Base-by-base conservation (phyloP, 2,888 invertebrate genomes). In the Leptinotarsa rubiginosa region DNA sequence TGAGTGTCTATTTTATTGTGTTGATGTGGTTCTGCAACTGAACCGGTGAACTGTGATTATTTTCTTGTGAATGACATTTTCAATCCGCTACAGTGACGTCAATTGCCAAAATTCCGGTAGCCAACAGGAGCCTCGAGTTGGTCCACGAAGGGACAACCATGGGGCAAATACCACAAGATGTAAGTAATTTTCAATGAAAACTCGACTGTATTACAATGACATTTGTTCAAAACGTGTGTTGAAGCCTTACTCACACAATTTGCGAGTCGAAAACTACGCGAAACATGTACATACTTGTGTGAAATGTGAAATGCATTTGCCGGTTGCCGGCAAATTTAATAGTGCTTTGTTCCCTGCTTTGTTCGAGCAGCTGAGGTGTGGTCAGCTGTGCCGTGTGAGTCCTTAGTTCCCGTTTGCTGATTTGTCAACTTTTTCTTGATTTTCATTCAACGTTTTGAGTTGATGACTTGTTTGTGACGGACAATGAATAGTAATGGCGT, bases 91-190 rank as follows among this genome's bases (percentile, higher is more conserved):
- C 69, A 65, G 77, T 75, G 73, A 77, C 66, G 56, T 68, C 65
- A 64, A 72, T 72, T 74, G 72, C 71, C 87, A 89, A 88, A 86
- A 89, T 89, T 89, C 89, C 88, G 78, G 88, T 89, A 76, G 88
- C 87, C 69, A 87, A 86, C 81, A 84, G 84, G 75, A 85, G 86
- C 84, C 85, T 85, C 84, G 87, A 87, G 83, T 84, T 84, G 79
- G 83, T 84, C 84, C 87, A 84, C 82, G 87, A 87, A 83, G 87
- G 86, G 74, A 87, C 86, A 73, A 87, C 87, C 47, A 88, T 88
- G 89, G 89, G 88, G 76, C 89, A 88, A 79, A 87, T 88, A 79
- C 87, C 87, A 64, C 86, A 87, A 81, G 86, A 86, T 76, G 88
- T 88, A 84, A 88, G 88, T 87, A 74, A 49, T 54, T 56, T 13